phyloP scores from a whole-genome alignment of 2,888 invertebrate genomes.

The Toxonevra muliebris region DNA sequence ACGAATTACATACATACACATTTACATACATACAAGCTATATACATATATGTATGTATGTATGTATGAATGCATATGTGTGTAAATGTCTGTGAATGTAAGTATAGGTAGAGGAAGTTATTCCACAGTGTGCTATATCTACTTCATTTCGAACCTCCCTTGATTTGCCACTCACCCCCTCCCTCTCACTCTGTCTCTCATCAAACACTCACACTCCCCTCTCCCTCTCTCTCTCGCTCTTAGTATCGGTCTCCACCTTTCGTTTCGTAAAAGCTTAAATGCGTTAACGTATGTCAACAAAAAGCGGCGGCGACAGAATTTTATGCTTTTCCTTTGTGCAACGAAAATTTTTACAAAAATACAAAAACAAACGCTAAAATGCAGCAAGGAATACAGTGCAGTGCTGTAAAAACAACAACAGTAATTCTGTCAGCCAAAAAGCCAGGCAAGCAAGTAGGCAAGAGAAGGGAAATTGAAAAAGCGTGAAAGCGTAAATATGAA shows the following conservation, averaged over 20 bases:
- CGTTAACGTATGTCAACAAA: constrained; percentile 20
- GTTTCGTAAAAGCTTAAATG: not conserved
- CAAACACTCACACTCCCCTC: too few relatives aligned
- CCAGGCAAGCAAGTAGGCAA: constrained; percentile 2
- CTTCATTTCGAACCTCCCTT: too few relatives aligned
- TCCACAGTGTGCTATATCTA: too few relatives aligned
- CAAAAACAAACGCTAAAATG: constrained; percentile 5
- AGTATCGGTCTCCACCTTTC: too few relatives aligned
- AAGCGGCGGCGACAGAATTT: not conserved
- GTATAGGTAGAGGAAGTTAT: too few relatives aligned
- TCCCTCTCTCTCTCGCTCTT: too few relatives aligned
- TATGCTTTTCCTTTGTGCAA: constrained; percentile 5
- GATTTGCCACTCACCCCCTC: too few relatives aligned
- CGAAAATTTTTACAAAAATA: constrained; percentile 20
- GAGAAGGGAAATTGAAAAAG: constrained; percentile 24
- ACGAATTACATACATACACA: not conserved
- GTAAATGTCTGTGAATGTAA: too few relatives aligned
- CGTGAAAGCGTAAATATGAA: constrained; percentile 28
- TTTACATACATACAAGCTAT: too few relatives aligned
- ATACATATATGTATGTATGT: too few relatives aligned
- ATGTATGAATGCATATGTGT: too few relatives aligned
- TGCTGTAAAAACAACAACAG: not conserved
- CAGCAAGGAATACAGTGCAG: not conserved
- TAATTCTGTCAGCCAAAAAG: not conserved
- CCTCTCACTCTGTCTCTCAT: too few relatives aligned